Percentiles rank a stretch among this genome's conserved stretches.
Evolutionary conservation across 2,797 vertebrate genomes (phyloP).

Genomic region (Denticeps clupeoides): DNA sequence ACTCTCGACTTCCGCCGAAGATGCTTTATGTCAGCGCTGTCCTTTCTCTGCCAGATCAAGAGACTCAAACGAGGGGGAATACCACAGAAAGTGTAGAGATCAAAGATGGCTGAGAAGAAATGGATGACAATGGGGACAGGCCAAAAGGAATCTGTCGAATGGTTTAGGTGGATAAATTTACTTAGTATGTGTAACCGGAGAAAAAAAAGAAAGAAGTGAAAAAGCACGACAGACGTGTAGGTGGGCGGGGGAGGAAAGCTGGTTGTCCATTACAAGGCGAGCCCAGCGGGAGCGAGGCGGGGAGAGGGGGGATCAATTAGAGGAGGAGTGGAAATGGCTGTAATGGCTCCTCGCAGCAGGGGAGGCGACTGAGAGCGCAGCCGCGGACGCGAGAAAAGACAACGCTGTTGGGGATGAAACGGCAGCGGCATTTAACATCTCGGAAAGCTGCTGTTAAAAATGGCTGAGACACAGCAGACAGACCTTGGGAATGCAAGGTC

Average conservation of each 20-base stretch:
- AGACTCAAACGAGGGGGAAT: conserved; percentile 7
- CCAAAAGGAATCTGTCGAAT: conserved; percentile 26
- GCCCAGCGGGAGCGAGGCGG: conserved; percentile 7
- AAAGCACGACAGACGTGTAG: neutral
- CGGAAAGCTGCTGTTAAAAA: conserved; percentile 25
- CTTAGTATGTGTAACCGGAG: no score
- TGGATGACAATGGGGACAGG: neutral
- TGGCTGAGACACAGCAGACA: conserved; percentile 6
- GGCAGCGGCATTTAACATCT: conserved; percentile 31
- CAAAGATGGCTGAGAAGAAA: conserved; percentile 8
- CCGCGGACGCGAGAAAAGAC: conserved; percentile 15
- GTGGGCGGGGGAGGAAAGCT: no score
- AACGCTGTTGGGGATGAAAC: conserved; percentile 26
- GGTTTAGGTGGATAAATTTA: no score
- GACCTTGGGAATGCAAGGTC: neutral
- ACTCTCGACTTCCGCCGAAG: neutral
- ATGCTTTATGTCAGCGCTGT: neutral
- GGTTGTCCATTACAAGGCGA: conserved; percentile 24
- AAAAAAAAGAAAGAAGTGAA: conserved; percentile 13
- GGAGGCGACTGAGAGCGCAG: conserved; percentile 24
- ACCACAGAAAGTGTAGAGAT: conserved; percentile 1
- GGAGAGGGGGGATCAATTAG: conserved; percentile 24
- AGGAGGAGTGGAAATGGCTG: conserved; percentile 28
- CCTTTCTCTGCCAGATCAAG: conserved; percentile 2
- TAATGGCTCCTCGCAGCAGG: conserved; percentile 37